These are phyloP conservation scores for Leucophora obtusa DNA, from an alignment of 2,888 invertebrate species.

Conservation along the genomic window DNA sequence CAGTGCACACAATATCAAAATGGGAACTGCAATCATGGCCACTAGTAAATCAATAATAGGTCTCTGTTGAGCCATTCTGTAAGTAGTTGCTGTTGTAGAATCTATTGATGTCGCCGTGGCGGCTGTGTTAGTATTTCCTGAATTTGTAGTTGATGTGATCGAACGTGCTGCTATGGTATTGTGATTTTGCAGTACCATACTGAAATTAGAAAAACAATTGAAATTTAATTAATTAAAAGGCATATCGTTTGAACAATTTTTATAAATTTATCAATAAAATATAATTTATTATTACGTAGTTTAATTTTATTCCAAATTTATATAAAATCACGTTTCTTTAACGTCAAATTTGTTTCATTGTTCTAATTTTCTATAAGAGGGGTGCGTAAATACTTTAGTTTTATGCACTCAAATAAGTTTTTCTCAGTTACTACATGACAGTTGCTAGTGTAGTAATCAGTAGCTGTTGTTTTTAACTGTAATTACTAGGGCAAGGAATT, in stretches of 20 bases:
- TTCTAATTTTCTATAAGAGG: background rate
- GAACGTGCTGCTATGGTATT: slow-evolving; percentile 72
- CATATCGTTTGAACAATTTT: slow-evolving; percentile 16
- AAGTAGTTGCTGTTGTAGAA: slow-evolving; percentile 14
- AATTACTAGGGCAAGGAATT: too few species aligned
- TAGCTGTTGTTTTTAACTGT: too few species aligned
- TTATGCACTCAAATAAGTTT: too few species aligned
- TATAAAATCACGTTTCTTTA: slow-evolving; percentile 47
- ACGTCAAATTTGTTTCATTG: background rate
- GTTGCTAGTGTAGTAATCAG: too few species aligned
- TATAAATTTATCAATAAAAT: slow-evolving; percentile 4
- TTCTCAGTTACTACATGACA: too few species aligned
- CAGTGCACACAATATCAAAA: slow-evolving; percentile 77
- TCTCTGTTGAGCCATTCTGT: slow-evolving; percentile 71
- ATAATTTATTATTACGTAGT: slow-evolving; percentile 10
- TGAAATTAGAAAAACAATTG: slow-evolving; percentile 59
- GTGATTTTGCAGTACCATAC: slow-evolving; percentile 76
- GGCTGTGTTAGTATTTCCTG: slow-evolving; percentile 57
- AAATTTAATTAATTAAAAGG: background rate
- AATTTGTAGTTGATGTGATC: slow-evolving; percentile 39
- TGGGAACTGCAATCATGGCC: slow-evolving; percentile 78
- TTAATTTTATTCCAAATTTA: slow-evolving; percentile 16
- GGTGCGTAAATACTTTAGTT: slow-evolving; percentile 10
- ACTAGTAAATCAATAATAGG: slow-evolving; percentile 78
- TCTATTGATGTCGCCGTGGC: slow-evolving; percentile 59